These are phyloP conservation scores for Rhabdophis nuchalis DNA, from an alignment of 2,797 vertebrate species.

Conservation along the genomic window DNA sequence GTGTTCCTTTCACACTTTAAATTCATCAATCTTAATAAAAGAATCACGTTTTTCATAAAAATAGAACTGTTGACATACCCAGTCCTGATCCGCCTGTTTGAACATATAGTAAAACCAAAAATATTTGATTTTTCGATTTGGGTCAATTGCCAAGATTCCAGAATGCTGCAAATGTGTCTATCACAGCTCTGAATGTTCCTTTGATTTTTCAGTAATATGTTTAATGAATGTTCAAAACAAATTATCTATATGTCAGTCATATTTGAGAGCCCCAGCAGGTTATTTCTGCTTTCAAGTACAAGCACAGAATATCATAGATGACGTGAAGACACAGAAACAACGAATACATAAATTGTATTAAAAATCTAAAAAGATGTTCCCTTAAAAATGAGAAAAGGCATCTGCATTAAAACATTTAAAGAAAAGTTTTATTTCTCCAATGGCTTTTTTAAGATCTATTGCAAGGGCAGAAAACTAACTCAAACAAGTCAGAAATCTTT, in stretches of 20 bases:
- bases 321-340: background rate
- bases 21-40: background rate
- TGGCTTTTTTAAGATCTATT: background rate
- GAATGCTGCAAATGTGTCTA: background rate
- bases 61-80: background rate
- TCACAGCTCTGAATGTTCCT: background rate
- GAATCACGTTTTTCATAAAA: background rate
- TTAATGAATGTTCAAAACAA: background rate
- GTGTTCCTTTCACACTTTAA: background rate
- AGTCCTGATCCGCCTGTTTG: background rate
- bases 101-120: background rate
- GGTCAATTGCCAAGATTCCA: background rate
- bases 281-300: background rate
- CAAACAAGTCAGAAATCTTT: background rate
- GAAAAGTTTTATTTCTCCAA: background rate
- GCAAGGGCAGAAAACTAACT: background rate
- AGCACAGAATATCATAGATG: background rate
- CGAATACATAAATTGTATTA: background rate
- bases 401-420: background rate
- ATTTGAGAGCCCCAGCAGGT: background rate
- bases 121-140: background rate
- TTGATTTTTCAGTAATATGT: background rate
- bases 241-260: background rate
- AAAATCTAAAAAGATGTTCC: background rate
- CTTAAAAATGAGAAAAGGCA: background rate